phyloP scores from a whole-genome alignment of 1,140 invertebrate species.

The Cotesia chilonis region DNA sequence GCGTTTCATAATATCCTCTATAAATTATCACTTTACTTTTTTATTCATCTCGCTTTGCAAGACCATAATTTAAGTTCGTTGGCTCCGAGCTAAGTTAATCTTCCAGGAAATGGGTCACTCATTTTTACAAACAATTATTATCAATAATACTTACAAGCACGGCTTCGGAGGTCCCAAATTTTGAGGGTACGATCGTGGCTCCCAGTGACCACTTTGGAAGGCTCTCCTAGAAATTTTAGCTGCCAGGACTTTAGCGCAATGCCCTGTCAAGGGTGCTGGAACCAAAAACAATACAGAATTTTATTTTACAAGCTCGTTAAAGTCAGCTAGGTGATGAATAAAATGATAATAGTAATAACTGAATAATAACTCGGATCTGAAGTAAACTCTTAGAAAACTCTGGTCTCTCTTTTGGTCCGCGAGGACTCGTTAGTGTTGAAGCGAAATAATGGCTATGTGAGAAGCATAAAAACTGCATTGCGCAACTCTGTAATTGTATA shows the following conservation, averaged over 20 bases:
- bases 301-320: neutral
- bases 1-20: no score
- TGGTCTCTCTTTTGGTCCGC: neutral
- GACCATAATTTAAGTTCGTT: no score
- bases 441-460: constrained; percentile 30
- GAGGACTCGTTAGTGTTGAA: constrained; percentile 21
- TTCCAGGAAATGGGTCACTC: no score
- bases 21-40: no score
- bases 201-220: constrained; percentile 89
- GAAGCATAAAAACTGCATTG: constrained; percentile 35
- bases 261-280: constrained; percentile 94
- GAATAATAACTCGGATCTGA: neutral
- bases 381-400: neutral
- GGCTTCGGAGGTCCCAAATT: constrained; percentile 94
- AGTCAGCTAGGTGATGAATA: neutral
- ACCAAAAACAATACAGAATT: constrained; percentile 57
- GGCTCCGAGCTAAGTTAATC: no score
- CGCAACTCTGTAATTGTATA: constrained; percentile 38
- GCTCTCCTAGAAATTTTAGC: constrained; percentile 92
- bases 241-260: constrained; percentile 94
- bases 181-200: constrained; percentile 96
- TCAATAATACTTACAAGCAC: constrained; percentile 82
- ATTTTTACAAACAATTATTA: neutral
- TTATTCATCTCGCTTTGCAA: no score
- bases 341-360: neutral